Evolutionary conservation across 2,888 invertebrate species (phyloP).

Genomic region (Tipula vernalis): DNA sequence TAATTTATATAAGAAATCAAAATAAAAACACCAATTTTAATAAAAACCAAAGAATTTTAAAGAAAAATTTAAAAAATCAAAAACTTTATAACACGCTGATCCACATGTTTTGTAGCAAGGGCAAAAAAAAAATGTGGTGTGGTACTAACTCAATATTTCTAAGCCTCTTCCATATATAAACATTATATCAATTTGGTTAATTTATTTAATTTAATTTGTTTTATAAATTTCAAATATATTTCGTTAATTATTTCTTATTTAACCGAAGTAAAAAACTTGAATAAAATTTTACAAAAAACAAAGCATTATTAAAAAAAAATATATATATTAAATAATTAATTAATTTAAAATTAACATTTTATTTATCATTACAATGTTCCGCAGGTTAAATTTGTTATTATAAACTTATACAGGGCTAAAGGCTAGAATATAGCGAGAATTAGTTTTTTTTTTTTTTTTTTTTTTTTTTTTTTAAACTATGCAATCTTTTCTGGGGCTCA

Average conservation of each 20-base stretch:
- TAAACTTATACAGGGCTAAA: background rate
- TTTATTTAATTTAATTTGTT: background rate
- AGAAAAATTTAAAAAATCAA: background rate
- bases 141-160: background rate
- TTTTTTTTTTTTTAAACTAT: no score
- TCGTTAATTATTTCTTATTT: background rate
- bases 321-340: background rate
- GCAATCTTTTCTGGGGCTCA: no score
- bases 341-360: background rate
- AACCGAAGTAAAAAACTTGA: background rate
- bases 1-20: background rate
- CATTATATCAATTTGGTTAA: background rate
- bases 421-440: no score
- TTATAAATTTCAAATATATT: background rate
- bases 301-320: background rate
- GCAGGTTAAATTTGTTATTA: background rate
- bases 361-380: background rate
- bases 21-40: background rate
- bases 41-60: background rate
- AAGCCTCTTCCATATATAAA: background rate
- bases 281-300: background rate
- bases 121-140: background rate
- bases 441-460: no score
- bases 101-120: background rate
- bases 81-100: background rate